Base-by-base conservation (phyloP, 2,888 invertebrate species). In the Chloroclysta siterata region DNA sequence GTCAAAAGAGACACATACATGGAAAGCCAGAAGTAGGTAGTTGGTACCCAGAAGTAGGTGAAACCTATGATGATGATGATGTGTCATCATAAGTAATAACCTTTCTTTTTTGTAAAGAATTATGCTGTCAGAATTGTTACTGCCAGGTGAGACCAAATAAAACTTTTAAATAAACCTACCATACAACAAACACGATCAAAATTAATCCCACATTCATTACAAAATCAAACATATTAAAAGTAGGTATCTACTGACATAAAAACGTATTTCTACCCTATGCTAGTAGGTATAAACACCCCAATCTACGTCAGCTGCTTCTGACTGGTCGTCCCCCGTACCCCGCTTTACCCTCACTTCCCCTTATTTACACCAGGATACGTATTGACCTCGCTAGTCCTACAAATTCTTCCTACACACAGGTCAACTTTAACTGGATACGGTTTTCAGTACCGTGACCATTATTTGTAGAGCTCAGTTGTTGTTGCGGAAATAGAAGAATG, bases 271-370 rank as follows among this genome's bases (percentile, higher is more conserved):
- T 79, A 78, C 82, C 87, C 87, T 76, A 79, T 75, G 78, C 82
- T 77, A 76, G 87, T 89, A 89, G 88, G 90, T 89, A 89, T 86
- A 87, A 87, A 85, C 88, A 84, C 89, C 90, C 83, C 90, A 89
- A 90, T 89, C 88, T 89, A 76, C 87, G 92, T 93, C 92, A 92
- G 92, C 92, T 93, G 92, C 85, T 86, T 77, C 71, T 90, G 92
- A 93, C 91, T 91, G 91, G 89, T 85, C 82, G 79, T 73, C 75
- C 80, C 82, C 77, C 79, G 65, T 53, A 53, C 73, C 77, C 66
- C 69, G 13, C 33, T 47, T 53, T 72, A 75, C 78, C 80, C 72
- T 66, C 72, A 75, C 79, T 81, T 81, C 83, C 87, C 86, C 86
- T 79, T 83, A 84, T 84, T 83, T 84, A 84, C 83, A 74, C 77